Conservation (phyloP, 2,113 vertebrate genomes). For the Paramormyrops kingsleyae region DNA sequence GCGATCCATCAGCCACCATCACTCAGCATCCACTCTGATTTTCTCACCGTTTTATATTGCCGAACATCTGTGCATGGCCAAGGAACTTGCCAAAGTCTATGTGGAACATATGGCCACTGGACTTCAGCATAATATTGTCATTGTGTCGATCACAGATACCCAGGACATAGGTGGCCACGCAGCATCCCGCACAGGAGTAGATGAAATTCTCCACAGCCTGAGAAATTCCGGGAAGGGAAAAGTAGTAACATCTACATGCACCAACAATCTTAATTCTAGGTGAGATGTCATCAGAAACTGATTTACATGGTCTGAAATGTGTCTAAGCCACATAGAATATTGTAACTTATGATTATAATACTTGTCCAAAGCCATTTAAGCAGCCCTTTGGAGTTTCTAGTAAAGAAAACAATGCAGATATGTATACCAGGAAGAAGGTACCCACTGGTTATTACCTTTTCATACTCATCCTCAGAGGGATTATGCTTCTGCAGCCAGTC, state of each 20-base stretch:
- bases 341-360: background rate
- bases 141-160: slow-evolving; percentile 97
- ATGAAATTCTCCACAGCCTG: slow-evolving; percentile 99
- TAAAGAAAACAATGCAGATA: background rate
- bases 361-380: background rate
- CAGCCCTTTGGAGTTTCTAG: background rate
- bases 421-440: background rate
- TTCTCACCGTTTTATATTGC: slow-evolving; percentile 90
- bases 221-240: background rate
- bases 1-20: background rate
- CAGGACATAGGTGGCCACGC: slow-evolving; percentile 92
- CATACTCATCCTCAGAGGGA: slow-evolving; percentile 82
- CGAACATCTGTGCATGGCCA: slow-evolving; percentile 96
- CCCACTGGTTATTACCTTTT: slow-evolving; percentile 69
- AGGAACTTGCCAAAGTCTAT: slow-evolving; percentile 96
- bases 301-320: background rate
- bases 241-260: background rate
- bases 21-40: background rate
- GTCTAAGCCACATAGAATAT: background rate
- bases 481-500: slow-evolving; percentile 98
- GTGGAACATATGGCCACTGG: slow-evolving; percentile 97
- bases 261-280: background rate
- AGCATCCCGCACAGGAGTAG: slow-evolving; percentile 94
- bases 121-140: slow-evolving; percentile 98
- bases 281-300: background rate